phyloP scores from a whole-genome alignment of 2,888 invertebrate genomes.

The Synergus japonicus region DNA sequence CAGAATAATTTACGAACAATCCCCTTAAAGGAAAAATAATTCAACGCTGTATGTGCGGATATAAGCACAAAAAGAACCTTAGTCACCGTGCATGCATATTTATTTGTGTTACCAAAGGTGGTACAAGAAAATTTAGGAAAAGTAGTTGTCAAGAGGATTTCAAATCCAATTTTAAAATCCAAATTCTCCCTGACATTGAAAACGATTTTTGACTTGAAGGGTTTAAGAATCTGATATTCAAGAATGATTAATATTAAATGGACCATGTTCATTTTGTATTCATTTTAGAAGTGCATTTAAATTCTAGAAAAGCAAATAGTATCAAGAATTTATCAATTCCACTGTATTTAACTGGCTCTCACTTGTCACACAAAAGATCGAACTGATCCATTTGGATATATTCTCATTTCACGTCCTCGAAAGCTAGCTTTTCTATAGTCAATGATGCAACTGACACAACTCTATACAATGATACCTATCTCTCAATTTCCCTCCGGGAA shows the following conservation, averaged over 20 bases:
- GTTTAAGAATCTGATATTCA: not conserved
- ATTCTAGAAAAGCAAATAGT: not conserved
- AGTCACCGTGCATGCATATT: not conserved
- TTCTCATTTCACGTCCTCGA: not conserved
- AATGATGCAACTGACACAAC: not conserved
- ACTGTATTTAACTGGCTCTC: not conserved
- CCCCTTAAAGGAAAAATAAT: constrained; percentile 51
- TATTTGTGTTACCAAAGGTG: not conserved
- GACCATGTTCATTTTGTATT: too few species aligned
- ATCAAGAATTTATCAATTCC: not conserved
- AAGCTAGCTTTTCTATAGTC: not conserved
- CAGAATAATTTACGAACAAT: constrained; percentile 64
- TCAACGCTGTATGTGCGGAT: not conserved
- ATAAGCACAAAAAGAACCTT: not conserved
- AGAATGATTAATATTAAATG: not conserved
- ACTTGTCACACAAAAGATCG: not conserved
- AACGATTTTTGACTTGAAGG: not conserved
- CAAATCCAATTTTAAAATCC: not conserved
- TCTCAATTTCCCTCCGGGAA: constrained; percentile 54
- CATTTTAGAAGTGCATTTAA: not conserved
- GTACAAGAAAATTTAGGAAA: not conserved
- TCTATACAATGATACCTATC: constrained; percentile 50
- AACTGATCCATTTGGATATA: not conserved
- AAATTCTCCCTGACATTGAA: not conserved
- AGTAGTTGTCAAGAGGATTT: not conserved